Evolutionary conservation across 1,140 invertebrate genomes (phyloP).

Genomic region (Melanaphis sacchari): DNA sequence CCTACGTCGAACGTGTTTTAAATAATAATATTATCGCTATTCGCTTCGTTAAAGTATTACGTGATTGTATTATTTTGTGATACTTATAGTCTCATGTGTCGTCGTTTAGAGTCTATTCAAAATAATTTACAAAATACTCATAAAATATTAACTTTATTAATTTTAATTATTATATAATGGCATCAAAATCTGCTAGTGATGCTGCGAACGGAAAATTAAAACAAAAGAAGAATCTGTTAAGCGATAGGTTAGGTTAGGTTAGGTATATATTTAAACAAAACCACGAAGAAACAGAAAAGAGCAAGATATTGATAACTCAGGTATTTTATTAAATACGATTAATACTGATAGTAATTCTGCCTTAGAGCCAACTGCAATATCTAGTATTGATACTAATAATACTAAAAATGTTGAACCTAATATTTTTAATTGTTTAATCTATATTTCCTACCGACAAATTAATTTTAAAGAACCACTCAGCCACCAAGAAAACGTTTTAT

Average conservation of each 20-base stretch:
- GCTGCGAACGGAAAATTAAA: constrained; percentile 12
- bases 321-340: constrained; percentile 6
- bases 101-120: neutral
- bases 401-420: constrained; percentile 35
- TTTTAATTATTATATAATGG: neutral
- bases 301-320: constrained; percentile 22
- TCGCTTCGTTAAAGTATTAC: neutral
- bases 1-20: neutral
- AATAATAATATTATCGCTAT: neutral
- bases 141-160: neutral
- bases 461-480: constrained; percentile 31
- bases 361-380: constrained; percentile 10
- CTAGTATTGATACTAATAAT: constrained; percentile 30
- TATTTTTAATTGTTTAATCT: constrained; percentile 38
- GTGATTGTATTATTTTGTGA: constrained; percentile 7
- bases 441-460: constrained; percentile 33
- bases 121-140: neutral
- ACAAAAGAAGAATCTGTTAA: constrained; percentile 32
- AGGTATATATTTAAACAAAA: constrained; percentile 21
- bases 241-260: too few species aligned
- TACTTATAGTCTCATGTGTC: neutral
- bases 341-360: constrained; percentile 12
- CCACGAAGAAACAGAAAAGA: constrained; percentile 38
- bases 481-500: constrained; percentile 41
- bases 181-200: constrained; percentile 1